These are phyloP conservation scores for Myocastor coypus DNA, from an alignment of 2,113 vertebrate genomes.

Conservation along the genomic window DNA sequence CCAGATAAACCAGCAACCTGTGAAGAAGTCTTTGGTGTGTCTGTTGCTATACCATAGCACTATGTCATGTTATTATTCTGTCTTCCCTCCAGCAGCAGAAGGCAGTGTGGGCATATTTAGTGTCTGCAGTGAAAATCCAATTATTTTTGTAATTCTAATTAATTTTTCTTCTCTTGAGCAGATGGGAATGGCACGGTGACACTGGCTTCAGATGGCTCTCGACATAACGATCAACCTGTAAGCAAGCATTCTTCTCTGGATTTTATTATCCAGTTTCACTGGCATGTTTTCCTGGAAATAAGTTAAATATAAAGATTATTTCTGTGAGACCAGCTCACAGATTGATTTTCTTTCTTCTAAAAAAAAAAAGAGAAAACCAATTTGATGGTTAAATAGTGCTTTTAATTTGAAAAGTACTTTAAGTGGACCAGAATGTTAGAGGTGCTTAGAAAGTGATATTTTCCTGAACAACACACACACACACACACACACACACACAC, in stretches of 20 bases:
- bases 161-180: conserved; percentile 64
- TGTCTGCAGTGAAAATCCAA: conserved; percentile 17
- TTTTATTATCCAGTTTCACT: neutral
- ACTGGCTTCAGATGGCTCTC: neutral
- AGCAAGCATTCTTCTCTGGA: conserved; percentile 60
- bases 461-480: neutral
- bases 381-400: neutral
- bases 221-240: conserved; percentile 61
- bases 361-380: neutral
- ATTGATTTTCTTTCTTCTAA: neutral
- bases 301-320: conserved; percentile 7
- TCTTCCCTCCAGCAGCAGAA: conserved; percentile 1
- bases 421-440: neutral
- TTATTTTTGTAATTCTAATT: conserved; percentile 55
- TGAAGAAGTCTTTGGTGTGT: neutral
- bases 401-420: conserved; percentile 12
- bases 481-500: neutral
- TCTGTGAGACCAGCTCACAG: neutral
- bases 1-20: neutral
- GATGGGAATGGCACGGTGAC: conserved; percentile 44
- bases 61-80: neutral
- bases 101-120: neutral
- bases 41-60: neutral
- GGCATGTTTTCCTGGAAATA: neutral
- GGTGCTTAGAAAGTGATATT: neutral